phyloP scores from a whole-genome alignment of 2,113 vertebrate genomes.

The Perccottus glenii region DNA sequence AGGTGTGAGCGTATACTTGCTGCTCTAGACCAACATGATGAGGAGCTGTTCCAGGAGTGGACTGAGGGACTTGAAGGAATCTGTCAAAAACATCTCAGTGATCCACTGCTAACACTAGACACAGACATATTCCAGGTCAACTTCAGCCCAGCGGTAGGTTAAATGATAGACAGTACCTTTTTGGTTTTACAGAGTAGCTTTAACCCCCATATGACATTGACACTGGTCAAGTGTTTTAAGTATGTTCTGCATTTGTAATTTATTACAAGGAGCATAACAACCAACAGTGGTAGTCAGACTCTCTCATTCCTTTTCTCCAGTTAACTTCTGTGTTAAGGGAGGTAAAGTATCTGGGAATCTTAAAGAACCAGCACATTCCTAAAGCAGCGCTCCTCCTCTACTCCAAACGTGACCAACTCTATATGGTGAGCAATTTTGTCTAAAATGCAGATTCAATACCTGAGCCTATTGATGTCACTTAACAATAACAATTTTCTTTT shows the following conservation, averaged over 20 bases:
- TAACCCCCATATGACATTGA: no score
- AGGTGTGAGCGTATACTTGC: slow-evolving; percentile 78
- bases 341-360: slow-evolving; percentile 78
- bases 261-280: no score
- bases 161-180: neutral
- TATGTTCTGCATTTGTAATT: no score
- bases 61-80: slow-evolving; percentile 67
- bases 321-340: slow-evolving; percentile 78
- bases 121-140: slow-evolving; percentile 70
- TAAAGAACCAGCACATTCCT: slow-evolving; percentile 74
- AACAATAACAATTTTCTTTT: no score
- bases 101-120: slow-evolving; percentile 67
- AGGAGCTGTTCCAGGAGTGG: slow-evolving; percentile 72
- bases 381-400: slow-evolving; percentile 75
- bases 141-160: slow-evolving; percentile 79
- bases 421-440: slow-evolving; percentile 64
- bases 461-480: neutral
- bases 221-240: no score
- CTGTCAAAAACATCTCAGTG: slow-evolving; percentile 72
- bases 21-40: slow-evolving; percentile 69
- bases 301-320: slow-evolving; percentile 41
- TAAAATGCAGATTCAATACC: neutral
- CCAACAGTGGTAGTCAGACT: neutral
- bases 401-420: slow-evolving; percentile 75
- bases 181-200: no score